Percentiles rank a stretch among this genome's conserved stretches.
phyloP scores from a whole-genome alignment of 1,140 invertebrate species.

The Bombus soroeensis region DNA sequence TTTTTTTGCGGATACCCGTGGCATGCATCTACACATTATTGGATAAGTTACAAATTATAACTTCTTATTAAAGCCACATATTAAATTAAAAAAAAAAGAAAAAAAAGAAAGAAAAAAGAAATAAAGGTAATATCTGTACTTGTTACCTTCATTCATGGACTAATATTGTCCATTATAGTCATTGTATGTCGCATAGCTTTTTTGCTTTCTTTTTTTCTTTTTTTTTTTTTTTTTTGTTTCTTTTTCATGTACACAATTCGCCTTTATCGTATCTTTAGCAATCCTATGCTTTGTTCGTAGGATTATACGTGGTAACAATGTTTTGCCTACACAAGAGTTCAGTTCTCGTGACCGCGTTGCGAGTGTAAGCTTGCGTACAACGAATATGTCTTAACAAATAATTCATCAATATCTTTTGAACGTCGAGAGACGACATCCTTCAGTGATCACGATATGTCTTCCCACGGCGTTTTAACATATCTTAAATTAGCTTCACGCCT shows the following conservation, averaged over 20 bases:
- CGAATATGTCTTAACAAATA: conserved; percentile 66
- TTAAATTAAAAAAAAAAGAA: conserved; percentile 2
- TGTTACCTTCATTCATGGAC: conserved; percentile 59
- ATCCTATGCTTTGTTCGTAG: conserved; percentile 14
- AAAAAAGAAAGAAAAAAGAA: conserved; percentile 17
- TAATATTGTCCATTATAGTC: conserved; percentile 70
- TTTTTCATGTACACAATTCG: conserved; percentile 42
- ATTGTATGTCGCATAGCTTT: conserved; percentile 36
- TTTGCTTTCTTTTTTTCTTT: conserved; percentile 14
- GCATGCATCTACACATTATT: conserved; percentile 23
- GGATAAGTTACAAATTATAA: conserved; percentile 12
- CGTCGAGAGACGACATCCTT: conserved; percentile 59
- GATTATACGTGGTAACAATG: conserved; percentile 51
- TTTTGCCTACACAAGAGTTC: conserved; percentile 53
- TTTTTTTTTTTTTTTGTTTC: conserved; percentile 6
- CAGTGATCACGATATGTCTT: conserved; percentile 55
- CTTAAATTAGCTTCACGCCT: conserved; percentile 55
- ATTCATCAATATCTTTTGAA: conserved; percentile 66
- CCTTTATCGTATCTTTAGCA: conserved; percentile 16
- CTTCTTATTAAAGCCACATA: conserved; percentile 20
- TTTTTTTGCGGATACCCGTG: conserved; percentile 30
- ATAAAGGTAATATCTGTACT: conserved; percentile 51
- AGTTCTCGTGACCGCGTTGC: conserved; percentile 55
- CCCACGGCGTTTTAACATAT: conserved; percentile 53
- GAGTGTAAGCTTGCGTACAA: conserved; percentile 73